Evolutionary conservation across 1,140 invertebrate genomes (phyloP), one percentile per base, ranked within the genome.

Genomic region (Orchesella cincta): DNA sequence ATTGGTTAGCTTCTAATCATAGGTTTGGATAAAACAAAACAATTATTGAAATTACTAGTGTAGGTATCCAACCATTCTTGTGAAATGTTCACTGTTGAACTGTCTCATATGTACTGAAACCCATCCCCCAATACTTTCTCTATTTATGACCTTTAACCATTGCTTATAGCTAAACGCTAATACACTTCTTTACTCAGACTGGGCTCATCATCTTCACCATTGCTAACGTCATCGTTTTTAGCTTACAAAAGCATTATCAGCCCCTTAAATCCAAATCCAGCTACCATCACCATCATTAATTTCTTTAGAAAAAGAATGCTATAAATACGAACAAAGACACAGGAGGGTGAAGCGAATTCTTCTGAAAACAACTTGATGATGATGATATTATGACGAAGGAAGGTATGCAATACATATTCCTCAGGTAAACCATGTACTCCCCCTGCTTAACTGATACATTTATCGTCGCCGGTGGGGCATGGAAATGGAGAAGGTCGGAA

Each of bases 41-140:
- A 62, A 62, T 62, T 62, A 62, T 8, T 14, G 23, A 62, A 26
- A 26, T 62, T 16, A 62, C 5, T 62, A n/a, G 3, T 62, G 23
- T n/a, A 62, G 23, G 5, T 18, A 18, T 26, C 54, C 12, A 14
- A 14, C 5, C 8, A 5, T 31, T 67, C 29, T 8, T 46, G 8
- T 46, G 39, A 20, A 31, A 5, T 67, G 62, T 67, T 29, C 33
- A 23, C 28, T 67, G 8, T 3, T 8, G 23, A 33, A 33, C 62
- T 31, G 26, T 67, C 52, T 57, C 52, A 57, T 33, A 3, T 31
- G 26, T 67, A 67, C 62, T 67, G 62, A 67, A 33, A 16, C n/a
- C 62, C 62, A 67, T 67, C 28, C 62, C 33, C 26, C 62, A 67
- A 67, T n/a, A 67, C 62, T 67, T 67, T 67, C 62, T 67, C 62